phyloP scores from a whole-genome alignment of 2,797 vertebrate species.

The Nyctalus aviator region DNA sequence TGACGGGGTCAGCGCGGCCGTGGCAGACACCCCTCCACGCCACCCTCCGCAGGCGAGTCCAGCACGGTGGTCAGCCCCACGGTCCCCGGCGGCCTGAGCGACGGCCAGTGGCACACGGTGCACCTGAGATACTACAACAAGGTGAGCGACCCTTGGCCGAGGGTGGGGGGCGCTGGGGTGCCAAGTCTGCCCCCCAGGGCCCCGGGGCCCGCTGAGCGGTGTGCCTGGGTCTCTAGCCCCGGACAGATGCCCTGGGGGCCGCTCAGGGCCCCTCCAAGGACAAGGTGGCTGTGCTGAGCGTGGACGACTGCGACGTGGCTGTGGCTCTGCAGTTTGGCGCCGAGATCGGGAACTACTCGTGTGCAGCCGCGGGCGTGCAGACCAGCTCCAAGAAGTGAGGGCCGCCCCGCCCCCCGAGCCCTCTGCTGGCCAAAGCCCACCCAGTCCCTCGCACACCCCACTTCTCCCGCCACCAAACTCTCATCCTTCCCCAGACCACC shows the following conservation, averaged over 20 bases:
- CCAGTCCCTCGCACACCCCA: neutral
- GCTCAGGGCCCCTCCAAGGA: conserved; percentile 97
- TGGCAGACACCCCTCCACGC: neutral
- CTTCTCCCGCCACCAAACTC: neutral
- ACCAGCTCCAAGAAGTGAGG: conserved; percentile 98
- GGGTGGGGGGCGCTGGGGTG: neutral
- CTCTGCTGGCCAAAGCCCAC: neutral
- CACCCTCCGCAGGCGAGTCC: conserved; percentile 91
- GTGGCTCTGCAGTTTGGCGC: conserved; percentile 95
- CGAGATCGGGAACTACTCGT: conserved; percentile 97
- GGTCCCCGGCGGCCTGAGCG: conserved; percentile 95
- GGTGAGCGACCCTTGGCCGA: conserved; percentile 84
- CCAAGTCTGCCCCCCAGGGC: neutral
- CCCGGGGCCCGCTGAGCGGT: conserved; percentile 47
- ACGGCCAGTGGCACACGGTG: conserved; percentile 97
- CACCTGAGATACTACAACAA: conserved; percentile 98
- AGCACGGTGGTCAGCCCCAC: conserved; percentile 97
- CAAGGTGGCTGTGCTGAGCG: conserved; percentile 96
- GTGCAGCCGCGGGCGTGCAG: conserved; percentile 96
- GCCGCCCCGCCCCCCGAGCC: neutral
- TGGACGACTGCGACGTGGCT: conserved; percentile 96
- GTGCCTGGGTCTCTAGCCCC: conserved; percentile 90
- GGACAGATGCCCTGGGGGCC: conserved; percentile 92
- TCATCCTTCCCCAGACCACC: neutral
- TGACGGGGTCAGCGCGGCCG: neutral